phyloP scores from a whole-genome alignment of 2,113 vertebrate species.

The Athene cunicularia region DNA sequence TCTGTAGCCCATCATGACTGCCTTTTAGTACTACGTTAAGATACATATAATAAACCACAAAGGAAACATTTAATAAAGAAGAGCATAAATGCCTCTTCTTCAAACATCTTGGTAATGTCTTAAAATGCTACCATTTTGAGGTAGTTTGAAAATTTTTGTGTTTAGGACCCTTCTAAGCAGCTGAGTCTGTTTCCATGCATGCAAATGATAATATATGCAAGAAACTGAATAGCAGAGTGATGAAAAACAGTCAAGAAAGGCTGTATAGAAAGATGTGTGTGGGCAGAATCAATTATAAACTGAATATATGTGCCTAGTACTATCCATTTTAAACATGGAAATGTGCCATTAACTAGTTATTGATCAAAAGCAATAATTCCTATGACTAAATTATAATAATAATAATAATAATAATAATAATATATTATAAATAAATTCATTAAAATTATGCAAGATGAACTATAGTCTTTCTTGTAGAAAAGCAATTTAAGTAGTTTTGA shows the following conservation, averaged over 20 bases:
- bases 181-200: background rate
- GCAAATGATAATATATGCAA: background rate
- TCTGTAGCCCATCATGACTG: background rate
- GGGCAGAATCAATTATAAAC: constrained; percentile 40
- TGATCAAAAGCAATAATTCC: constrained; percentile 54
- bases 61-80: background rate
- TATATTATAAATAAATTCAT: constrained; percentile 27
- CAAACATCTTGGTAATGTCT: background rate
- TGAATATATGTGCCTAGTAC: constrained; percentile 5
- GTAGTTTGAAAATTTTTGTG: background rate
- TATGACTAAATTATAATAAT: background rate
- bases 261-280: constrained; percentile 30
- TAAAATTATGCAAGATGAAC: background rate
- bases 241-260: constrained; percentile 3
- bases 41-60: background rate
- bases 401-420: background rate
- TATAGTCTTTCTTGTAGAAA: background rate
- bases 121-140: background rate
- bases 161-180: background rate
- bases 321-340: constrained; percentile 58
- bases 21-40: background rate
- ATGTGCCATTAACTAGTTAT: constrained; percentile 54
- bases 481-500: constrained; percentile 43
- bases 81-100: background rate
- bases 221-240: constrained; percentile 14